Evolutionary conservation across 2,888 invertebrate species (phyloP), one percentile per base, ranked within the genome.

Genomic region (Gnatocerus cornutus): DNA sequence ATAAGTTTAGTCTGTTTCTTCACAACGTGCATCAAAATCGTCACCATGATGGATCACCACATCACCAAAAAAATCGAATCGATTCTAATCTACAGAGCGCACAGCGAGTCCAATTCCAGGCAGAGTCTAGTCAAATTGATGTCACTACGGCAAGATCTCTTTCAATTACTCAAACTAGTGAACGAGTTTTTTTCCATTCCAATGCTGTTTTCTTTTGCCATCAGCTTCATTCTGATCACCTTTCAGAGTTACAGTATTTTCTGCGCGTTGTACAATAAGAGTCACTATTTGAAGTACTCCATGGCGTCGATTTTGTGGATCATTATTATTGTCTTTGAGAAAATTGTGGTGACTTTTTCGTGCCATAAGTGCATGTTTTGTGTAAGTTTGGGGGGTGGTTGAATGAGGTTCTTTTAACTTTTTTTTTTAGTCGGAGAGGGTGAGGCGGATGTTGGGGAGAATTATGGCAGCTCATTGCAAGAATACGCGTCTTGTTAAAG

Each of bases 201-300:
- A 10, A 1, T 68, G 5, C 33, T 68, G 12, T 16, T 62, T 21
- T 68, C 68, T 0, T 68, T 30, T 39, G 27, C 39, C 12, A 21
- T 68, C 1, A 27, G 45, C 39, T 68, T 68, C 33, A 14, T 39
- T 5, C 16, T 68, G 3, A 55, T 39, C 16, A 62, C 62, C 2
- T 45, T 68, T 12, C 68, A 68, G 62, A 62, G 45, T 12, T 68
- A 62, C 30, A 62, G 16, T 46, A 39, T 68, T 39, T 14, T 53
- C 0, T 68, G 68, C 37, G 41, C 55, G 2, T n/a, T 68, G 29
- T 55, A 48, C 27, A 62, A 43, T 5, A 46, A 39, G 1, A 62
- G 62, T 21, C 27, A 8, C 13, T 68, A 53, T 62, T 12, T 62
- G 1, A 46, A 10, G 12, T 68, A 55, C n/a, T 27, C 68, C 9